Evolutionary conservation across 2,888 invertebrate species (phyloP), one percentile per base, ranked within the genome.

Genomic region (Drosophila stalkeri): DNA sequence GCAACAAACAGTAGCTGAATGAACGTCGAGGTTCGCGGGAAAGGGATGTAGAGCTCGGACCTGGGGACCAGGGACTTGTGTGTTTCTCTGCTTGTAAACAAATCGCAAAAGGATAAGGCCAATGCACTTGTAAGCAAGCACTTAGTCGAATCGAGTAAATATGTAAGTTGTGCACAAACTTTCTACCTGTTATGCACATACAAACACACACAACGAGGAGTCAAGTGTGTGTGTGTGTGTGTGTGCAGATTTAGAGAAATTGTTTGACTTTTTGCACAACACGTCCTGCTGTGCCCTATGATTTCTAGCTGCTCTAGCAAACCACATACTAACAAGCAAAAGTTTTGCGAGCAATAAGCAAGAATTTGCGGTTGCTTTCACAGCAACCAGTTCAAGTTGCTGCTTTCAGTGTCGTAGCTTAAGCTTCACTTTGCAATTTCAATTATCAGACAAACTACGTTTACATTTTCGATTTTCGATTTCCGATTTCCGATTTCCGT

Each of bases 71-170:
- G 54, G 54, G 54, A 52, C 43, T 46, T 37, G 47, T 35, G 27
- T 18, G 46, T 47, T 41, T 8, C 33, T 43, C 5, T 63, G 64
- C 73, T 77, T 82, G 88, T 87, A 87, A 87, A 84, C 88, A 84
- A 84, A 87, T 84, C 82, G 77, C 81, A 72, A 68, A 72, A 80
- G 82, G 83, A 72, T 83, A 81, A 76, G 73, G 77, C 69, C 80
- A 81, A 84, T 81, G 82, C 74, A 79, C 86, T 85, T 79, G 88
- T 79, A 81, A 79, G 83, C 81, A 72, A 81, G 89, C 86, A 88
- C 85, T 85, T 85, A 85, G 86, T 77, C 71, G 83, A 87, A 88
- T 85, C 81, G 81, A 73, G 81, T 83, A 82, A 85, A 85, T 88
- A 81, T 82, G 89, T 86, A 83, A 88, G 83, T 87, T 82, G 64